Conservation (phyloP, 2,888 invertebrate species). For the Zelleria hepariella region DNA sequence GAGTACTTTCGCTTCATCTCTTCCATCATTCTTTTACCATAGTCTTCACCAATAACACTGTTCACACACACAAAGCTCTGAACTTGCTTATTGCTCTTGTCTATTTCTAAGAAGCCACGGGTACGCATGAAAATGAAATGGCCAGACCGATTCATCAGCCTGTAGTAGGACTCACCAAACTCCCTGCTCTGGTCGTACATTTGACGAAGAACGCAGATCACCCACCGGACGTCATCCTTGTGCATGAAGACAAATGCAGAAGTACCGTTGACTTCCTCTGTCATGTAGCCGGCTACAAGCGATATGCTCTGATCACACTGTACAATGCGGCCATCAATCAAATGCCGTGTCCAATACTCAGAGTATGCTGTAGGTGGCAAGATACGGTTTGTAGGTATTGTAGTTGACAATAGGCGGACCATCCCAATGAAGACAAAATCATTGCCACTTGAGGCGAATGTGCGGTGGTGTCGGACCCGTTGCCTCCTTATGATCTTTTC, state of each 20-base stretch:
- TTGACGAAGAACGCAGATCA: constrained; percentile 87
- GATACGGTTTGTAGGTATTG: constrained; percentile 71
- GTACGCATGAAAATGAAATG: constrained; percentile 88
- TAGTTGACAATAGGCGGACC: constrained; percentile 74
- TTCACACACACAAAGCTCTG: constrained; percentile 92
- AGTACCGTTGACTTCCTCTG: constrained; percentile 88
- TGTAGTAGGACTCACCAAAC: constrained; percentile 89
- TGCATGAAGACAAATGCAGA: constrained; percentile 94
- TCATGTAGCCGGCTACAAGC: constrained; percentile 89
- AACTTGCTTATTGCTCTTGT: constrained; percentile 80
- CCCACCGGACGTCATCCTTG: constrained; percentile 90
- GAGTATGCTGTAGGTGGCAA: constrained; percentile 78
- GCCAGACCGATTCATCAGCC: constrained; percentile 85
- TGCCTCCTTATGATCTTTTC: constrained; percentile 64
- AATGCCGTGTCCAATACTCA: constrained; percentile 91
- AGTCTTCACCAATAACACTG: constrained; percentile 81
- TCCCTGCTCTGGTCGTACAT: constrained; percentile 90
- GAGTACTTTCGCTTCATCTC: constrained; percentile 88
- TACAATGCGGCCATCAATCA: constrained; percentile 89
- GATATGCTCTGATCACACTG: constrained; percentile 94
- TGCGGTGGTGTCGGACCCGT: constrained; percentile 64
- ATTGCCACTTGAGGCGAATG: constrained; percentile 72
- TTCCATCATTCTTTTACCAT: constrained; percentile 78
- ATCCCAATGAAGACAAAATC: constrained; percentile 80
- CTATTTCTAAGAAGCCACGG: constrained; percentile 87